phyloP scores from a whole-genome alignment of 2,113 vertebrate genomes.

The Lycocorax pyrrhopterus region DNA sequence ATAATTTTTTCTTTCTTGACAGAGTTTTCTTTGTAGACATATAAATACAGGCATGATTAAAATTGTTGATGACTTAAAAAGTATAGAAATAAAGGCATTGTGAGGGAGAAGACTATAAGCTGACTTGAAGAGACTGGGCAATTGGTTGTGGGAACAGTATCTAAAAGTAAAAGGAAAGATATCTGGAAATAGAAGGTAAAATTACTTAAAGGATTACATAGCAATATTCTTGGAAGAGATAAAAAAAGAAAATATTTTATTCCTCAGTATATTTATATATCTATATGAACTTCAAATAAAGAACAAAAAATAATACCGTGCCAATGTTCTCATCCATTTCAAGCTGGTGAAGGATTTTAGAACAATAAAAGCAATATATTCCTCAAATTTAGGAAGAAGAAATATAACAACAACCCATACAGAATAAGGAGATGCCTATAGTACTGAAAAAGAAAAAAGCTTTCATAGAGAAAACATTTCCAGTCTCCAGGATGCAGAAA shows the following conservation, averaged over 20 bases:
- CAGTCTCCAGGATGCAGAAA: not conserved
- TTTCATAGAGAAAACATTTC: not conserved
- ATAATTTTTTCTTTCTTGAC: not conserved
- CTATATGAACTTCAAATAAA: not conserved
- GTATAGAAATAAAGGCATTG: not conserved
- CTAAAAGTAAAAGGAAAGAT: not conserved
- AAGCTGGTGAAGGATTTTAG: not conserved
- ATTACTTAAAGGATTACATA: not conserved
- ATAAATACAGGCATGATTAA: not conserved
- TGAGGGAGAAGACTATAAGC: not conserved
- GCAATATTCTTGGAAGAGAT: not conserved
- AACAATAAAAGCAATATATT: not conserved
- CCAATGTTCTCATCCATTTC: not conserved
- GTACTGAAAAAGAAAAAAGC: not conserved
- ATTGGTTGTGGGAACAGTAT: not conserved
- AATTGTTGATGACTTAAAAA: not conserved
- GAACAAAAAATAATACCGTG: not conserved
- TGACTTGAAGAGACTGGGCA: not conserved
- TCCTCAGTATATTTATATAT: not conserved
- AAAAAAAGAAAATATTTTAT: not conserved
- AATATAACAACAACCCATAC: not conserved
- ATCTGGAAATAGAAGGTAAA: not conserved
- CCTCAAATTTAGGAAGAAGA: not conserved
- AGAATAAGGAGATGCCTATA: not conserved
- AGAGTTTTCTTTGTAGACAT: not conserved